phyloP scores from a whole-genome alignment of 2,888 invertebrate species.

The Ophion ventricosus region DNA sequence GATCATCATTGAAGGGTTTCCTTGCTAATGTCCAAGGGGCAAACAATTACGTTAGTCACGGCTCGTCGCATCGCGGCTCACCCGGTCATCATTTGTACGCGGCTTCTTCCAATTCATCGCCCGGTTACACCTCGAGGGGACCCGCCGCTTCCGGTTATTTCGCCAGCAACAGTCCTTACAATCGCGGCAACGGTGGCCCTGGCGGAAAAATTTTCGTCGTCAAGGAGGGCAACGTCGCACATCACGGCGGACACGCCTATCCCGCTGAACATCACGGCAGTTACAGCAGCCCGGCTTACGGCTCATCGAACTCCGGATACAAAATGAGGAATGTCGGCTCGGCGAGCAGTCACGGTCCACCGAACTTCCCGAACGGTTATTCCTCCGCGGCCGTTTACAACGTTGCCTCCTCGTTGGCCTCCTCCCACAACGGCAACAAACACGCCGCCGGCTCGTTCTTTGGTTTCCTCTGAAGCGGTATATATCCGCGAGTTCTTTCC shows the following conservation, averaged over 20 bases:
- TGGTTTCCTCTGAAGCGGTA: constrained; percentile 59
- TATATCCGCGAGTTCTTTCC: no score
- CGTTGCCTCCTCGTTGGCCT: constrained; percentile 64
- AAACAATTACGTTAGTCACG: constrained; percentile 52
- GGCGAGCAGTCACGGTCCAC: constrained; percentile 68
- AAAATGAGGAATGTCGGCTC: constrained; percentile 72
- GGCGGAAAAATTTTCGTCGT: constrained; percentile 72
- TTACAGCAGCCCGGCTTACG: constrained; percentile 58
- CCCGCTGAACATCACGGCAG: constrained; percentile 60
- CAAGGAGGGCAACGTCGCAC: constrained; percentile 72
- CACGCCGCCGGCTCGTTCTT: constrained; percentile 62
- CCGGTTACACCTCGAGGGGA: constrained; percentile 68
- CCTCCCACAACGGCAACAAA: constrained; percentile 62
- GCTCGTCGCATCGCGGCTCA: constrained; percentile 56
- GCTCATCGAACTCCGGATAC: constrained; percentile 65
- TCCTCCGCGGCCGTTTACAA: constrained; percentile 69
- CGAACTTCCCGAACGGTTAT: constrained; percentile 67
- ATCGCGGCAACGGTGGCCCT: constrained; percentile 68
- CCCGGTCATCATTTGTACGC: constrained; percentile 53
- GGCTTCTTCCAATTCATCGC: constrained; percentile 57
- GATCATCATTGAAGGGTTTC: constrained; percentile 50
- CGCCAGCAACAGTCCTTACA: constrained; percentile 63
- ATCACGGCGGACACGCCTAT: constrained; percentile 62
- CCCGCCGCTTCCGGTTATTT: constrained; percentile 71
- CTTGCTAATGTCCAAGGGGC: constrained; percentile 61